phyloP scores from a whole-genome alignment of 2,888 invertebrate species.

The Dione vanillae region DNA sequence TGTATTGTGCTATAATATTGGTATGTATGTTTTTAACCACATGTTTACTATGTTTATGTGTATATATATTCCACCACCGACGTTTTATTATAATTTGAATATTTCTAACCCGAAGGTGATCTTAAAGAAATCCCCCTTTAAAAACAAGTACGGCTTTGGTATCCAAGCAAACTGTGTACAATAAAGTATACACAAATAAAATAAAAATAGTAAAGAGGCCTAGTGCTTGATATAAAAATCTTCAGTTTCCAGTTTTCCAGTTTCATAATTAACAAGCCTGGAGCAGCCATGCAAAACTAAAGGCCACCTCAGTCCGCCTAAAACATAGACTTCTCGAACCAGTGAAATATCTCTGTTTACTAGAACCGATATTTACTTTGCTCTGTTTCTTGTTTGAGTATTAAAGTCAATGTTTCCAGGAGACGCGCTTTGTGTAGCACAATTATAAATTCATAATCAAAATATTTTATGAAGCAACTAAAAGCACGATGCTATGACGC shows the following conservation, averaged over 20 bases:
- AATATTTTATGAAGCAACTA: conserved; percentile 19
- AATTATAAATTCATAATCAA: conserved; percentile 14
- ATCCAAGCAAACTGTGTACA: too few species aligned
- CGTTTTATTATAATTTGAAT: too few species aligned
- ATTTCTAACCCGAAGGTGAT: too few species aligned
- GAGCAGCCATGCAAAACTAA: conserved; percentile 69
- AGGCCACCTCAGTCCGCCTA: conserved; percentile 52
- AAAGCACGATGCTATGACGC: neutral
- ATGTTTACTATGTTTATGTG: too few species aligned
- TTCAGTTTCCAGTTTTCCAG: too few species aligned
- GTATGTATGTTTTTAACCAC: too few species aligned
- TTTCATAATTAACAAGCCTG: conserved; percentile 77
- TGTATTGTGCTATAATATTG: too few species aligned
- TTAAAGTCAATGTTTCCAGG: conserved; percentile 12
- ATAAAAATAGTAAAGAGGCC: conserved; percentile 44
- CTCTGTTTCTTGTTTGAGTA: conserved; percentile 21
- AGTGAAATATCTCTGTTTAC: conserved; percentile 36
- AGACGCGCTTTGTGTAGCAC: conserved; percentile 11
- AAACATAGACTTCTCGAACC: conserved; percentile 57
- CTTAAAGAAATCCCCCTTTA: too few species aligned
- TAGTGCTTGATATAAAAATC: conserved; percentile 68
- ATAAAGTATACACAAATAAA: neutral
- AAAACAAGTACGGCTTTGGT: too few species aligned
- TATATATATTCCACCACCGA: too few species aligned
- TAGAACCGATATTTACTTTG: conserved; percentile 25